Evolutionary conservation across 2,888 invertebrate genomes (phyloP), one percentile per base, ranked within the genome.

Genomic region (Dasypogon diadema): DNA sequence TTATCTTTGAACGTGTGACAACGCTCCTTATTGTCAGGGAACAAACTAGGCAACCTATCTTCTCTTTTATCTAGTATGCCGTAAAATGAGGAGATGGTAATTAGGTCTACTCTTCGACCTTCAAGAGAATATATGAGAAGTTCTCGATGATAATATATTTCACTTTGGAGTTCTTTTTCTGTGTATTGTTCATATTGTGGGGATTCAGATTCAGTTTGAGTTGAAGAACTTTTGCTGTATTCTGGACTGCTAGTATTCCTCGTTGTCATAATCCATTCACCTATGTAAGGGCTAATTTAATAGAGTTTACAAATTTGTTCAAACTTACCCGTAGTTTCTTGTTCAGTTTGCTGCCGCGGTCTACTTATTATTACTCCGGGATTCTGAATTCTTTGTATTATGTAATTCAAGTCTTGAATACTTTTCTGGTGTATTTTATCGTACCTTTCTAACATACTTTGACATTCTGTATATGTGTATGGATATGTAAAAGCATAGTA

Each of bases 401-500:
- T 76, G 34, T 56, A 74, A 14, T 75, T 74, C 5, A 78, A 34
- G 34, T 79, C 77, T 10, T 75, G 51, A 4, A 21, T 18, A 21
- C 22, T 74, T 60, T 78, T 79, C 60, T 58, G 74, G 76, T 77
- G 80, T 75, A 79, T 90, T 76, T 85, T 80, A 83, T 95, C 94
- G 58, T 94, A 89, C 63, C 88, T 89, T 79, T 88, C 89, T 24
- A 96, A 87, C 81, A 91, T 89, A 78, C 91, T 90, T 85, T 94
- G 93, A 70, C 94, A 88, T 81, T 97, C 96, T 0, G 90, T 89
- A 83, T 95, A 96, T 0, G 95, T 92, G 87, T 92, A 96, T 1
- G 97, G 97, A 85, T 93, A 97, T 4, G 96, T 96, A 86, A 97
- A 97, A 0, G 96, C 96, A 87, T 96, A 94, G 86, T 94, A 96